Evolutionary conservation across 2,113 vertebrate genomes (phyloP).

Genomic region (Potamarius usumacintae): DNA sequence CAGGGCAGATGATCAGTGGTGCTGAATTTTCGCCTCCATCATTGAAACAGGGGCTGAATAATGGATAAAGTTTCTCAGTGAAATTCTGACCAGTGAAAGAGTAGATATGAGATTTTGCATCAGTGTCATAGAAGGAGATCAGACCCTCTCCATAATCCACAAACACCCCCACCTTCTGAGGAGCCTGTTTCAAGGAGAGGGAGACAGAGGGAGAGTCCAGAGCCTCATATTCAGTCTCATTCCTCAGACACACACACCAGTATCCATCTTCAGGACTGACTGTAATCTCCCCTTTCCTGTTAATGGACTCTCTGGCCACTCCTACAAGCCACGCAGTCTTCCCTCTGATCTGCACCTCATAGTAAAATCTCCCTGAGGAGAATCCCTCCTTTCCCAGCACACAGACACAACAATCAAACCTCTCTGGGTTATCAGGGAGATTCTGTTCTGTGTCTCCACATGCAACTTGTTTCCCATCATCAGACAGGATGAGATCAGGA

Average conservation of each 20-base stretch:
- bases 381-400: background rate
- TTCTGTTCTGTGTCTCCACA: background rate
- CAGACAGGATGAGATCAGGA: conserved; percentile 6
- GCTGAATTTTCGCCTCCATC: background rate
- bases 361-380: no score
- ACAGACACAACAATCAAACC: background rate
- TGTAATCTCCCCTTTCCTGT: conserved; percentile 6
- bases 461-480: background rate
- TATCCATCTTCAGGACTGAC: background rate
- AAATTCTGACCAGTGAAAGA: background rate
- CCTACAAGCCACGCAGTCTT: conserved; percentile 5
- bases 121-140: background rate
- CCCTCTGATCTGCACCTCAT: background rate
- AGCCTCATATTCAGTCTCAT: background rate
- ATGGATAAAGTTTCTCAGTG: conserved; percentile 8
- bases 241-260: background rate
- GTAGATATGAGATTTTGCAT: background rate
- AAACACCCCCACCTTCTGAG: no score
- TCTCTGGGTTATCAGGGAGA: background rate
- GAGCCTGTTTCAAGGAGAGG: background rate
- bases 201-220: background rate
- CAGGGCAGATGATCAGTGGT: background rate
- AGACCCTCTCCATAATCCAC: no score
- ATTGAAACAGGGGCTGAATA: background rate
- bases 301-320: background rate